Evolutionary conservation across 2,797 vertebrate genomes (phyloP).

Genomic region (Siniperca obscura): DNA sequence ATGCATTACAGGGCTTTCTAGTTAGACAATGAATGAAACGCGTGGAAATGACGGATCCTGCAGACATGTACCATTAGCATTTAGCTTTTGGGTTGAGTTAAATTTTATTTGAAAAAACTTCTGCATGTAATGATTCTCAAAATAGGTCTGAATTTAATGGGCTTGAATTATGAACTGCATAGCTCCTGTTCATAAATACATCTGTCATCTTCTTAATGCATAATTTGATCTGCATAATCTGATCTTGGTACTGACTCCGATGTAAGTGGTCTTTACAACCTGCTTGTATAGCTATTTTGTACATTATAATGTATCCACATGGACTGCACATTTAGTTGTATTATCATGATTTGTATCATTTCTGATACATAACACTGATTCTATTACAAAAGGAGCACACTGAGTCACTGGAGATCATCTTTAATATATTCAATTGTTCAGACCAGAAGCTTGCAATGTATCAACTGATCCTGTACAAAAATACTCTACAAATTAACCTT

Average conservation of each 20-base stretch:
- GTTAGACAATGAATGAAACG: too few relatives aligned
- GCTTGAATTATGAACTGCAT: too few relatives aligned
- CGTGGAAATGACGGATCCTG: too few relatives aligned
- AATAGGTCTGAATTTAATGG: too few relatives aligned
- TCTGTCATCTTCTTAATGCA: too few relatives aligned
- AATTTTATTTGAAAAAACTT: too few relatives aligned
- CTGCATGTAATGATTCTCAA: too few relatives aligned
- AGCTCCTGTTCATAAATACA: too few relatives aligned
- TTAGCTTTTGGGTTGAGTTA: too few relatives aligned
- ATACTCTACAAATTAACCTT: slow-evolving; percentile 56
- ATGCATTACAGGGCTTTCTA: too few relatives aligned
- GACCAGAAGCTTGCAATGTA: slow-evolving; percentile 57
- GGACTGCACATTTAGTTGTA: background rate
- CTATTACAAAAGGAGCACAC: slow-evolving; percentile 11
- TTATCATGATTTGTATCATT: background rate
- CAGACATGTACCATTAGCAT: too few relatives aligned
- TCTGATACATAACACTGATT: background rate
- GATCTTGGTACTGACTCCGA: background rate
- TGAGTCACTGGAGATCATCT: slow-evolving; percentile 39
- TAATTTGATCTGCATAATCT: background rate
- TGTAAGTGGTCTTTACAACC: background rate
- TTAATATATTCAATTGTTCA: slow-evolving; percentile 75
- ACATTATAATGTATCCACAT: background rate
- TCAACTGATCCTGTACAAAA: slow-evolving; percentile 77
- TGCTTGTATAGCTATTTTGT: background rate